A percentile compares a stretch with the other conserved stretches of the same genome.
phyloP scores from a whole-genome alignment of 1,140 invertebrate species.

The Steinernema khuongi region DNA sequence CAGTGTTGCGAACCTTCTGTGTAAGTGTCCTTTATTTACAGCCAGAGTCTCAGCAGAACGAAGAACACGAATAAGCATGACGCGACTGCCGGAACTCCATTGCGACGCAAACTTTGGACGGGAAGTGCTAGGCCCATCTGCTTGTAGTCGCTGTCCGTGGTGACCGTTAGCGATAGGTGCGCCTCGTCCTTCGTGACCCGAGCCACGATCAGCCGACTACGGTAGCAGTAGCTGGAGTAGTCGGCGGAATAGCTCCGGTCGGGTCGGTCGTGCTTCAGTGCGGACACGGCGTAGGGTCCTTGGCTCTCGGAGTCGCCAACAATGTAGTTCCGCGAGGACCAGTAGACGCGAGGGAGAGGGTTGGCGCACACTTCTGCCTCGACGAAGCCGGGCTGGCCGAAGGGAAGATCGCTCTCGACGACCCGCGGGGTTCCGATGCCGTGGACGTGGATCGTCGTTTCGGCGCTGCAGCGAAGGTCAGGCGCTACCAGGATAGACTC shows the following conservation, averaged over 20 bases:
- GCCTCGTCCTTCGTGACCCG: not conserved
- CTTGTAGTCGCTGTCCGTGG: not conserved
- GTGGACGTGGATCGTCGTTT: not conserved
- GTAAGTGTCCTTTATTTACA: too few species aligned
- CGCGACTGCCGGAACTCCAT: not conserved
- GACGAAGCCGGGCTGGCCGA: not conserved
- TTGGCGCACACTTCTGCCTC: not conserved
- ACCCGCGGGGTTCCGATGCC: not conserved
- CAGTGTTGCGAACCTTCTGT: too few species aligned
- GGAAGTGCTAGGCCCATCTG: not conserved
- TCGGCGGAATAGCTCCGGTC: not conserved
- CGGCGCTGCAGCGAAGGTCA: not conserved
- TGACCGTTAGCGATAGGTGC: not conserved
- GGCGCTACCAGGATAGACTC: not conserved
- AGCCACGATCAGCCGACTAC: not conserved
- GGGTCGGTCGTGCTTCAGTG: not conserved
- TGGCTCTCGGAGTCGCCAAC: not conserved
- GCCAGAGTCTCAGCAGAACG: too few species aligned
- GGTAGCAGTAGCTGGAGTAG: slow-evolving; percentile 2
- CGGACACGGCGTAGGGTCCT: not conserved
- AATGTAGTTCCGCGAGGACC: not conserved
- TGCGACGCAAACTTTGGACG: not conserved
- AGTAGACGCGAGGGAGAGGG: not conserved
- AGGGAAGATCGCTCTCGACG: not conserved
- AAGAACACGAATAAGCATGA: not conserved